Evolutionary conservation across 2,888 invertebrate genomes (phyloP).

Genomic region (Blomia tropicalis): DNA sequence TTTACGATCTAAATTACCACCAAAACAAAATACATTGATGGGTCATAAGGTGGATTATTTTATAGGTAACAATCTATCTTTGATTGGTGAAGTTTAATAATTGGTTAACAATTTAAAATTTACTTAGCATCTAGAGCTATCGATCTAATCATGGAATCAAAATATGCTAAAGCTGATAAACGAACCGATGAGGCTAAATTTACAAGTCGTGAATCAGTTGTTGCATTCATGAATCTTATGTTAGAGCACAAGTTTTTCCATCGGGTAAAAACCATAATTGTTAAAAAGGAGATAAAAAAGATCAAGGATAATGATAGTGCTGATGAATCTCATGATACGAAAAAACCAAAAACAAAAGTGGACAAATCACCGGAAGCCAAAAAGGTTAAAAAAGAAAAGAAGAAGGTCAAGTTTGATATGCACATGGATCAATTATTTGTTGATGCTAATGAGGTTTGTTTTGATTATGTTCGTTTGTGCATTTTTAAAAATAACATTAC

Average conservation of each 20-base stretch:
- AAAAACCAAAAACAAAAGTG: conserved; percentile 34
- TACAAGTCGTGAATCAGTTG: conserved; percentile 58
- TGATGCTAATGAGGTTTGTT: conserved; percentile 62
- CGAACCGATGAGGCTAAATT: conserved; percentile 55
- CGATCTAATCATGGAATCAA: conserved; percentile 74
- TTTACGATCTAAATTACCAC: conserved; percentile 78
- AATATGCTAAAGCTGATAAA: conserved; percentile 51
- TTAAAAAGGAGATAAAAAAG: conserved; percentile 49
- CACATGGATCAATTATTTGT: conserved; percentile 84
- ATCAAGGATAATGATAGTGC: conserved; percentile 40
- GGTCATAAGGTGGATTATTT: conserved; percentile 95
- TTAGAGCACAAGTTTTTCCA: conserved; percentile 85
- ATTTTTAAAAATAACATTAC: not conserved
- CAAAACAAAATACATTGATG: conserved; percentile 85
- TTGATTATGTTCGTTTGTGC: not conserved
- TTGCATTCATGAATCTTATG: conserved; percentile 64
- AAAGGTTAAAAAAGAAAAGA: conserved; percentile 51
- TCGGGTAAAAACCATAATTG: conserved; percentile 71
- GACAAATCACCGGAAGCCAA: conserved; percentile 37
- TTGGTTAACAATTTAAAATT: conserved; percentile 20
- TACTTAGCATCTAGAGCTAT: conserved; percentile 54
- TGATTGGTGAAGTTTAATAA: conserved; percentile 13
- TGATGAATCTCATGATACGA: conserved; percentile 34
- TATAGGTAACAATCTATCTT: conserved; percentile 47
- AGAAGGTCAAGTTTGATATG: conserved; percentile 90